These are phyloP conservation scores for Athene cunicularia DNA, from an alignment of 2,113 vertebrate species.

Conservation along the genomic window DNA sequence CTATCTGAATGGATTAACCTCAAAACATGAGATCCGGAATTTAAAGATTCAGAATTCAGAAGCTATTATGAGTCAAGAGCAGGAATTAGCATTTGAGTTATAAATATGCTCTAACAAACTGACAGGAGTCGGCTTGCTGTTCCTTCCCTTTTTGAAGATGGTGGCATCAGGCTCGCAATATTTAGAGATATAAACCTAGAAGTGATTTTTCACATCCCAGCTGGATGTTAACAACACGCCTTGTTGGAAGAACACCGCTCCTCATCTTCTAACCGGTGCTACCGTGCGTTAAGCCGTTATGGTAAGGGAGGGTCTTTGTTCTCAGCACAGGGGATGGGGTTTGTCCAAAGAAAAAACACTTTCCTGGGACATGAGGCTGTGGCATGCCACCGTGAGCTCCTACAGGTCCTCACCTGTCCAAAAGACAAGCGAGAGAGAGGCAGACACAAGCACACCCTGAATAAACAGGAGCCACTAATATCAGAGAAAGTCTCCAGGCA, in stretches of 20 bases:
- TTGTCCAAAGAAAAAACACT: conserved; percentile 26
- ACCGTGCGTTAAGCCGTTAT: conserved; percentile 19
- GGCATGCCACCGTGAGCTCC: background rate
- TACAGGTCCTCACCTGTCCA: background rate
- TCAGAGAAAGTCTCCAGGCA: conserved; percentile 58
- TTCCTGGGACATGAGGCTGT: background rate
- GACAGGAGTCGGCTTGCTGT: conserved; percentile 51
- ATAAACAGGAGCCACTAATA: conserved; percentile 61
- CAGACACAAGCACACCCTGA: background rate
- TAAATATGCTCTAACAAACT: conserved; percentile 65
- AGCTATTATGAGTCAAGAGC: conserved; percentile 75
- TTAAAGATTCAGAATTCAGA: conserved; percentile 70
- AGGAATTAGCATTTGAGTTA: conserved; percentile 72
- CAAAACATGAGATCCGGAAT: conserved; percentile 54
- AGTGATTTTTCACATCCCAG: conserved; percentile 66
- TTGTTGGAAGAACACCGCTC: conserved; percentile 49
- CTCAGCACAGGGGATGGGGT: conserved; percentile 25
- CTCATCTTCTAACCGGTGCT: conserved; percentile 20
- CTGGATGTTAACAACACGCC: conserved; percentile 37
- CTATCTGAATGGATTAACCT: conserved; percentile 69
- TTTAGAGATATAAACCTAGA: conserved; percentile 64
- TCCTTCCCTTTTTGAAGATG: conserved; percentile 62
- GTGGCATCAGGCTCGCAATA: conserved; percentile 46
- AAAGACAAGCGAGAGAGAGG: background rate
- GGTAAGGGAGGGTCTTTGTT: conserved; percentile 19